Evolutionary conservation across 2,113 vertebrate genomes (phyloP), one percentile per base, ranked within the genome.

Genomic region (Hypanus sabinus): DNA sequence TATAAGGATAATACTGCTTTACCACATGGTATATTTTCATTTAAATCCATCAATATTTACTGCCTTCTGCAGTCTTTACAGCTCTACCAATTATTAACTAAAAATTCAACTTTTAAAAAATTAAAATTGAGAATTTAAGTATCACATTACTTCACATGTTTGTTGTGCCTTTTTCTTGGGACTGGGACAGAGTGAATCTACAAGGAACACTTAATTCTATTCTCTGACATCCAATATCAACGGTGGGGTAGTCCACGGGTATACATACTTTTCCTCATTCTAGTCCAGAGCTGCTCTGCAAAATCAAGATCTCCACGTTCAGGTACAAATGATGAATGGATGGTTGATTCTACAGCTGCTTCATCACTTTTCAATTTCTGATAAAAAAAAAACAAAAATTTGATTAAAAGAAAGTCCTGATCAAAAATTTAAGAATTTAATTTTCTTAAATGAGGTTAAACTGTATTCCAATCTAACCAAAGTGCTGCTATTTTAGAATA

Each of bases 281-380:
- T 97, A 95, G 98, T 97, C 99, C 99, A 99, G 0, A 99, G 96
- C 79, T 98, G 97, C 94, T 99, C 99, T 46, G 97, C 97, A 95
- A 99, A 99, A 95, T 99, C 99, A 33, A 99, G 97, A 95, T 98
- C 97, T 18, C 97, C 97, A 94, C 98, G 96, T 91, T 97, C 97
- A 94, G 96, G 96, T 94, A 98, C 95, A 94, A 97, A 95, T 2
- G 96, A 94, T 68, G 96, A 97, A 94, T 97, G 97, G 7, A 98
- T 96, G 30, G 96, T 96, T 30, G 95, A 95, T 60, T 97, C 97
- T 1, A 96, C 96, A 14, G 96, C 95, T 94, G 95, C 95, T 3
- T 95, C 94, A 27, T 98, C 97, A 2, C 95, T 94, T 68, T 97
- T 97, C 94, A 95, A 93, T 94, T 95, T 96, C 96, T 96, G 94